Evolutionary conservation across 23 tunicate genomes (phyloP).

Genomic region (Trididemnum nubilum): DNA sequence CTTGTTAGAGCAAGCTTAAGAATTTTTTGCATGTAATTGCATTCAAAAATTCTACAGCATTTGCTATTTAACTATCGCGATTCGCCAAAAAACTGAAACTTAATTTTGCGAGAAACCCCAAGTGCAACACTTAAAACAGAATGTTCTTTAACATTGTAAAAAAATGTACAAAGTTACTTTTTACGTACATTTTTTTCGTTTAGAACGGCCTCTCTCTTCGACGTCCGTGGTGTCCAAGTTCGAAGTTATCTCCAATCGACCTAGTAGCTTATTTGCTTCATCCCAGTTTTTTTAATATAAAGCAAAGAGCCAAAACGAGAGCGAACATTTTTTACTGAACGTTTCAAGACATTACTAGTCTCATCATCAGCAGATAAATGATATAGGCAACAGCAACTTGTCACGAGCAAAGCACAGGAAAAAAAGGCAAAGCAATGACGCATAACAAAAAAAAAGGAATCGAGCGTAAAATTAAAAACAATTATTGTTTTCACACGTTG

Average conservation of each 20-base stretch:
- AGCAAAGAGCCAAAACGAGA: no score
- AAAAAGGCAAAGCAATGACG: no score
- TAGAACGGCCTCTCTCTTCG: slow-evolving; percentile 16
- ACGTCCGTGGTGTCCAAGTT: slow-evolving; percentile 7
- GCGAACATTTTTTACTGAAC: no score
- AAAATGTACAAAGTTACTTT: neutral
- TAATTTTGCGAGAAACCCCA: neutral
- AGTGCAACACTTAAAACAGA: neutral
- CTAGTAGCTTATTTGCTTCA: neutral
- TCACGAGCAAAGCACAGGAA: no score
- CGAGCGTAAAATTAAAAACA: no score
- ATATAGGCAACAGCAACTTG: no score
- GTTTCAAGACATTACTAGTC: no score
- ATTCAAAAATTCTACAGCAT: neutral
- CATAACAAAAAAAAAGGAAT: no score
- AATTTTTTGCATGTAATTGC: neutral
- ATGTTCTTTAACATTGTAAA: neutral
- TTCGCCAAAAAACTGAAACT: neutral
- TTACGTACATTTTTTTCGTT: neutral
- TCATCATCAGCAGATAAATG: no score
- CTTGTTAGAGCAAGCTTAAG: neutral
- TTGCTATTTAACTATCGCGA: neutral
- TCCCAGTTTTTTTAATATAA: neutral
- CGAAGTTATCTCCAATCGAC: slow-evolving; percentile 5
- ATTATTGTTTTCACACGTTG: no score